Conservation (phyloP, 2,113 vertebrate genomes). For the Cephalophus harveyi region DNA sequence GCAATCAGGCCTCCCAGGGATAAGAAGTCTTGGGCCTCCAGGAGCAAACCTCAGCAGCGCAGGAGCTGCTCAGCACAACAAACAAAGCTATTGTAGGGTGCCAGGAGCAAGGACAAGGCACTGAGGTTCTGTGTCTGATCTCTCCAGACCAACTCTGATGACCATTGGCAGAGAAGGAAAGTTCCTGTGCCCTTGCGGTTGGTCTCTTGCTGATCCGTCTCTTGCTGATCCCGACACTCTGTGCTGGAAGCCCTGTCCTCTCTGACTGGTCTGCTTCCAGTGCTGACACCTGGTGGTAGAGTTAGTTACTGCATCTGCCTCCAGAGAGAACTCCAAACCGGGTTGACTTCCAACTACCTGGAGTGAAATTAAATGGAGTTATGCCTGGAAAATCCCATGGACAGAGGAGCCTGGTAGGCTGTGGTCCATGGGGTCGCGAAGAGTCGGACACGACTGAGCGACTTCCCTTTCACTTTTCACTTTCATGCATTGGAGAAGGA, state of each 20-base stretch:
- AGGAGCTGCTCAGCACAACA: neutral
- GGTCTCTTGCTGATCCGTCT: neutral
- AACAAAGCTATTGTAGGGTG: neutral
- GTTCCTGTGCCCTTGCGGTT: neutral
- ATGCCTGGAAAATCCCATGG: too few species aligned
- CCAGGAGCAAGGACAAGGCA: neutral
- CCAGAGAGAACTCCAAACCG: neutral
- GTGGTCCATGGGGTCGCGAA: too few species aligned
- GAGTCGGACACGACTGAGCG: too few species aligned
- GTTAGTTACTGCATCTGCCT: conserved; percentile 12
- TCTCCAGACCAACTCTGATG: neutral
- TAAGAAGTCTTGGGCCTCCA: neutral
- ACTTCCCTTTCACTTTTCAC: too few species aligned
- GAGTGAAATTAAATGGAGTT: neutral
- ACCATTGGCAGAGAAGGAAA: neutral
- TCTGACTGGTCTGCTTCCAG: neutral
- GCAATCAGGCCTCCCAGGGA: neutral
- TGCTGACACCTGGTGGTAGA: conserved; percentile 56
- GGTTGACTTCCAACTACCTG: neutral
- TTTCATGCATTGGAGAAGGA: too few species aligned
- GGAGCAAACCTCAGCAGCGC: neutral
- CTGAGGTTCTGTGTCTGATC: neutral
- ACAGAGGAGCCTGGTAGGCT: too few species aligned
- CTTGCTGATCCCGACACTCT: neutral
- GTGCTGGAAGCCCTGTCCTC: neutral